A percentile compares a stretch with the other conserved stretches of the same genome.
These are phyloP conservation scores for Chlamydotis undulata DNA, from an alignment of 2,113 vertebrate genomes.

Conservation along the genomic window DNA sequence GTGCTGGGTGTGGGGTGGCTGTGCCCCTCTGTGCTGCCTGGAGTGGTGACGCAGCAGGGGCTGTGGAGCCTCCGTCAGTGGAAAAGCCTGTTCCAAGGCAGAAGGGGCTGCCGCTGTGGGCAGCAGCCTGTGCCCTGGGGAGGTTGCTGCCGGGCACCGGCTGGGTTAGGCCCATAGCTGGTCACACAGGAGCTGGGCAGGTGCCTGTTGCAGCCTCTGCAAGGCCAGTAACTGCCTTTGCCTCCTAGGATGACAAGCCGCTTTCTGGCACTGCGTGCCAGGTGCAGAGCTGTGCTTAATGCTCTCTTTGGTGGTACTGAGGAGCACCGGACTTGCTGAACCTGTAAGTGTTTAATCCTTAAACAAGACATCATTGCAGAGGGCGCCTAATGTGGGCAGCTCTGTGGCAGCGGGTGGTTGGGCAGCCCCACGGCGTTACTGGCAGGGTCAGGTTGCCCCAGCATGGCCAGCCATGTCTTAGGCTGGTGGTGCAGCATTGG, in stretches of 20 bases:
- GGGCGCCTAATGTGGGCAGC: too few relatives aligned
- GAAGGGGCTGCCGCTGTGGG: too few relatives aligned
- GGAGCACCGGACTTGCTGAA: background rate
- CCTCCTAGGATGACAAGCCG: accelerated
- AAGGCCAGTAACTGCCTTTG: accelerated
- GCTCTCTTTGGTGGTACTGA: background rate
- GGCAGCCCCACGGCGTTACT: background rate
- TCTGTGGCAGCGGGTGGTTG: too few relatives aligned
- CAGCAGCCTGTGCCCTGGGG: background rate
- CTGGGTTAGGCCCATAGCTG: background rate
- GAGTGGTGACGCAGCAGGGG: accelerated
- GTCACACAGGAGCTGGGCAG: background rate
- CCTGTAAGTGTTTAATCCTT: background rate
- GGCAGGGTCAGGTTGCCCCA: background rate
- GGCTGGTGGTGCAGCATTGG: background rate
- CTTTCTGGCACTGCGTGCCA: too few relatives aligned
- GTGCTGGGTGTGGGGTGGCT: accelerated
- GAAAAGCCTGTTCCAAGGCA: accelerated
- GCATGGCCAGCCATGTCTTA: background rate
- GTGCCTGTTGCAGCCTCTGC: background rate
- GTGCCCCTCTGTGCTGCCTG: background rate
- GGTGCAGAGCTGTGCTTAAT: background rate
- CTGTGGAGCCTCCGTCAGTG: accelerated
- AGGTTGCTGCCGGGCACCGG: background rate
- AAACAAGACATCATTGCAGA: accelerated